Percentiles rank a stretch among this genome's conserved stretches.
phyloP scores from a whole-genome alignment of 2,797 vertebrate species.

The Lacerta agilis region DNA sequence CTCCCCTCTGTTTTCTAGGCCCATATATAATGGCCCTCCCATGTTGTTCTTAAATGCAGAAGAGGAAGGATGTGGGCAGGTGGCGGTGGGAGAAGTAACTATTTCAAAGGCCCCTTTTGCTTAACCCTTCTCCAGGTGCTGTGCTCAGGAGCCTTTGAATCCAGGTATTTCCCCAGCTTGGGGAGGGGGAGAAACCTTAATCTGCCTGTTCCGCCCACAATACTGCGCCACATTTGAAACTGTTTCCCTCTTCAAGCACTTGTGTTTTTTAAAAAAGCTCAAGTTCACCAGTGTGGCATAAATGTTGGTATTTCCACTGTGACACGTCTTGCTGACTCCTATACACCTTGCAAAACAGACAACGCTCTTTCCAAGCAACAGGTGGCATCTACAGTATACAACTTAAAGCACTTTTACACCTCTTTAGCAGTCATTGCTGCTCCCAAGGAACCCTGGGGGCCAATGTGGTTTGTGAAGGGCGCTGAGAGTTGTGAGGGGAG shows the following conservation, averaged over 20 bases:
- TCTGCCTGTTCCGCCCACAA: background rate
- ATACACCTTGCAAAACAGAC: background rate
- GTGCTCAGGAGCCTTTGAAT: background rate
- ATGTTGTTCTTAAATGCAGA: background rate
- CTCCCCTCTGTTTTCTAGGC: background rate
- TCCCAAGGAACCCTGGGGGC: too few relatives aligned
- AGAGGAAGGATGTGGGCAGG: background rate
- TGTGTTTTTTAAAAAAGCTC: background rate
- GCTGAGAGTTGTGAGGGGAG: too few relatives aligned
- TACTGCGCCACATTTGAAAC: background rate
- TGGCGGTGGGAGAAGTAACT: background rate
- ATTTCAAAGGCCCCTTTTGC: slow-evolving; percentile 12
- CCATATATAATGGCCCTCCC: background rate
- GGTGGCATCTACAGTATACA: too few relatives aligned
- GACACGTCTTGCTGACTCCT: background rate
- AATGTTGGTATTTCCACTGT: background rate
- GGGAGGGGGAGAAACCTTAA: background rate
- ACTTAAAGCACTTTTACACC: too few relatives aligned
- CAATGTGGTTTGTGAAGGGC: too few relatives aligned
- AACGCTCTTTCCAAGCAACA: background rate
- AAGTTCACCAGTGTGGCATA: background rate
- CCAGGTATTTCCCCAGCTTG: background rate
- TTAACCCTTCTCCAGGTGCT: background rate
- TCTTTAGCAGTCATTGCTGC: too few relatives aligned
- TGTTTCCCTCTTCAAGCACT: background rate